Evolutionary conservation across 2,888 invertebrate species (phyloP), one percentile per base, ranked within the genome.

Genomic region (Chrysotoxum bicinctum): DNA sequence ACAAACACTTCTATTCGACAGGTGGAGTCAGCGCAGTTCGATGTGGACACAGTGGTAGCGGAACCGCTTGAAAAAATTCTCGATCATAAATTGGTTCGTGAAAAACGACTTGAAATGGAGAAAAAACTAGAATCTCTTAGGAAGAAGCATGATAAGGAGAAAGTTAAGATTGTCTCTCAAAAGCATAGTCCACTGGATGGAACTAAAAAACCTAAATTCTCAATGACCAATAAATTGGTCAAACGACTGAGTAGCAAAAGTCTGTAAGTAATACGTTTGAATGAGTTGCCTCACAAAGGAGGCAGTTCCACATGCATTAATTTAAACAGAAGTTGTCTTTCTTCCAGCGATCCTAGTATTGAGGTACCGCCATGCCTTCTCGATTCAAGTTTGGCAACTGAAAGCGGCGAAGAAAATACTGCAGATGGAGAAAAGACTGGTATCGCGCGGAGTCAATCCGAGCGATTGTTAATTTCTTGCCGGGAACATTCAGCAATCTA

Each of bases 101-200:
- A 98, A 89, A 97, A 97, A 90, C 94, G 95, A 52, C 90, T 94
- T 0, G 98, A 98, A 91, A 92, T 98, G 87, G 97, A 98, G 73
- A 97, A 98, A 90, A 98, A 98, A 90, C 91, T 98, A 74, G 97
- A 98, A 88, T 93, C 95, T 32, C 90, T 98, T 77, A 93, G 95
- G 70, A 95, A 96, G 90, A 97, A 97, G 88, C 95, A 96, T 89
- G 97, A 97, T 88, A 96, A 97, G 92, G 96, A 96, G 88, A 94
- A 94, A 89, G 90, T 93, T 50, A 94, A 95, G 76, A 92, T 94
- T 0, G 92, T 93, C 0, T 92, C 93, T 35, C 94, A 94, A 88
- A 93, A 94, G 76, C 92, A 94, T 0, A 95, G 95, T 87, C 92
- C 92, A 10, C 68, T 90, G 26, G 93, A 93, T 37, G 94, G 94